A percentile compares a stretch with the other conserved stretches of the same genome.
These are phyloP conservation scores for Agrilus mali DNA, from an alignment of 2,888 invertebrate genomes.

Conservation along the genomic window DNA sequence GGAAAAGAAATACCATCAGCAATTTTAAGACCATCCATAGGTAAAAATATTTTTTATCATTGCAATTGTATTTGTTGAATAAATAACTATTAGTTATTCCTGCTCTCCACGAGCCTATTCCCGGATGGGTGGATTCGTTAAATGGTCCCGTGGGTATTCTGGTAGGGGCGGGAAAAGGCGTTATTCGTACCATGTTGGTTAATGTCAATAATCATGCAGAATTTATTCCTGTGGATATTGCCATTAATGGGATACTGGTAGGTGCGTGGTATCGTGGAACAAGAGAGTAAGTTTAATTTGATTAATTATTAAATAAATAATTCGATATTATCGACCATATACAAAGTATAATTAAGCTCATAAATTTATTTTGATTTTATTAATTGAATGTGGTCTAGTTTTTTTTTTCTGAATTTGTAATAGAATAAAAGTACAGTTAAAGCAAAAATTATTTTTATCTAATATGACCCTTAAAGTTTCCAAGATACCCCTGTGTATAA, in stretches of 20 bases:
- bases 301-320: no score
- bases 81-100: conserved; percentile 69
- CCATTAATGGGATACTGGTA: conserved; percentile 60
- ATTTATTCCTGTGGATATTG: conserved; percentile 58
- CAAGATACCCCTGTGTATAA: conserved; percentile 53
- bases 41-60: no score
- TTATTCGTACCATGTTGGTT: conserved; percentile 67
- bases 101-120: conserved; percentile 52
- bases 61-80: no score
- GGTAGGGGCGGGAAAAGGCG: conserved; percentile 59
- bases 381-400: no score
- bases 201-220: conserved; percentile 44
- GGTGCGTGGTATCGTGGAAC: conserved; percentile 48
- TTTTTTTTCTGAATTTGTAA: neutral
- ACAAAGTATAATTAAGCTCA: no score
- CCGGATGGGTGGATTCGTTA: conserved; percentile 77
- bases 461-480: no score
- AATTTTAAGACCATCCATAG: conserved; percentile 85
- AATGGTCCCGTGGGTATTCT: conserved; percentile 73
- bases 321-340: no score
- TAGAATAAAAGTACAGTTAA: neutral
- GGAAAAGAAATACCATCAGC: conserved; percentile 58
- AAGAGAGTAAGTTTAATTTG: neutral
- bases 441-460: no score
- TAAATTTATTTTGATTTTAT: no score